These are phyloP conservation scores for Cnemophilus loriae DNA, from an alignment of 2,113 vertebrate genomes.

Conservation along the genomic window DNA sequence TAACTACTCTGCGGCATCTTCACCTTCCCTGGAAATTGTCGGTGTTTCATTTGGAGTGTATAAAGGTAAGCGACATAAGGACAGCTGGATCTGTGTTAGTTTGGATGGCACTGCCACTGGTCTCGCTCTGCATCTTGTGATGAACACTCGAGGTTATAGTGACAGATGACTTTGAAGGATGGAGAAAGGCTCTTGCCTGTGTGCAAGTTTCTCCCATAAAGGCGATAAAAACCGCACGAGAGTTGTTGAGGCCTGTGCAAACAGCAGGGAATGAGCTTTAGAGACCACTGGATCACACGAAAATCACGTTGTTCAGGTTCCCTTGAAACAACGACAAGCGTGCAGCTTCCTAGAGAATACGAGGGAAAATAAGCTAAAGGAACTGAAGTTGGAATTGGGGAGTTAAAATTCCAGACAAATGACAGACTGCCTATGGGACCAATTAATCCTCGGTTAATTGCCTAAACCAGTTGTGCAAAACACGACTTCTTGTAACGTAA, in stretches of 20 bases:
- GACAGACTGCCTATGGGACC: not conserved
- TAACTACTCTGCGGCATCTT: not conserved
- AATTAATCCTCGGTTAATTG: not conserved
- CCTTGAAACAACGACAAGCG: not conserved
- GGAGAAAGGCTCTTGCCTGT: not conserved
- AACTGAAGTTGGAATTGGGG: not conserved
- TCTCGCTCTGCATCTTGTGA: not conserved
- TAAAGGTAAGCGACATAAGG: not conserved
- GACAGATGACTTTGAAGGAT: not conserved
- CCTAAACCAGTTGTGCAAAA: not conserved
- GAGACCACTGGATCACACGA: too few species aligned
- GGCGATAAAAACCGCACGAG: not conserved
- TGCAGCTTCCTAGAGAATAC: not conserved
- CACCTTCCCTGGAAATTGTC: not conserved
- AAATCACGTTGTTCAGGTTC: not conserved
- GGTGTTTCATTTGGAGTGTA: not conserved
- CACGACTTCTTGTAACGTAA: fast-evolving
- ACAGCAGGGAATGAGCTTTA: not conserved
- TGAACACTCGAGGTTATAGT: fast-evolving
- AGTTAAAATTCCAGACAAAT: not conserved
- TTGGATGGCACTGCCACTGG: not conserved
- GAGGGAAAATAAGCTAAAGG: not conserved
- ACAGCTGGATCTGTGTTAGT: not conserved
- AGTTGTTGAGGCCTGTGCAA: not conserved
- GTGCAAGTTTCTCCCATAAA: not conserved